Conservation (phyloP, 2,888 invertebrate genomes). For the Chrysolina haemoptera region DNA sequence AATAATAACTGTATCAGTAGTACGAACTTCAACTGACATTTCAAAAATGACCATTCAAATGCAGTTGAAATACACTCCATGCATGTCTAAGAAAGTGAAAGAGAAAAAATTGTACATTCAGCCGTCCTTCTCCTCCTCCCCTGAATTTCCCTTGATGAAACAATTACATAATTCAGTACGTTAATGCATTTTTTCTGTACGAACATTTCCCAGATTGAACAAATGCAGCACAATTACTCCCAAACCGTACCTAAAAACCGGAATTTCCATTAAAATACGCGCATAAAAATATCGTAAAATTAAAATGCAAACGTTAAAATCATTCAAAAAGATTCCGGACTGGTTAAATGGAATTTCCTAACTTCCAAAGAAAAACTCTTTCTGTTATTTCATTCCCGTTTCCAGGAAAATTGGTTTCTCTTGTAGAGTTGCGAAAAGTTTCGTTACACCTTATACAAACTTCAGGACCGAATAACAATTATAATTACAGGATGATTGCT, state of each 20-base stretch:
- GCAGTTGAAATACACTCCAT: neutral
- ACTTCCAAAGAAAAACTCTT: conserved; percentile 49
- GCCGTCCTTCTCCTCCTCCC: neutral
- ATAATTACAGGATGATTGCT: neutral
- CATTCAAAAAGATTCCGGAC: conserved; percentile 37
- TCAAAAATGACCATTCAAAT: too few species aligned
- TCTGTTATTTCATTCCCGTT: conserved; percentile 57
- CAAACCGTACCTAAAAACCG: conserved; percentile 30
- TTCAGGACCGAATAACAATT: neutral
- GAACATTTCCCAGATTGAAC: conserved; percentile 41
- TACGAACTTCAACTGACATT: neutral
- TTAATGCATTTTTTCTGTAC: conserved; percentile 45
- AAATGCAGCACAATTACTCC: conserved; percentile 35
- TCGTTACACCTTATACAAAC: conserved; percentile 58
- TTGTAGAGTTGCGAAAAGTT: conserved; percentile 48
- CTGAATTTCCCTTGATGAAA: conserved; percentile 25
- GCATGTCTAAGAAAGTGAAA: neutral
- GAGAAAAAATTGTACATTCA: neutral
- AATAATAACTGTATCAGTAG: neutral
- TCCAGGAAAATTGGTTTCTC: conserved; percentile 56
- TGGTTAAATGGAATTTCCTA: conserved; percentile 51
- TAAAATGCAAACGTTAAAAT: conserved; percentile 50
- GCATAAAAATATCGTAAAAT: conserved; percentile 49
- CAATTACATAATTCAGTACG: conserved; percentile 42
- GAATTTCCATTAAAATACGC: conserved; percentile 43